Evolutionary conservation across 2,888 invertebrate genomes (phyloP), one percentile per base, ranked within the genome.

Genomic region (Coremacera marginata): DNA sequence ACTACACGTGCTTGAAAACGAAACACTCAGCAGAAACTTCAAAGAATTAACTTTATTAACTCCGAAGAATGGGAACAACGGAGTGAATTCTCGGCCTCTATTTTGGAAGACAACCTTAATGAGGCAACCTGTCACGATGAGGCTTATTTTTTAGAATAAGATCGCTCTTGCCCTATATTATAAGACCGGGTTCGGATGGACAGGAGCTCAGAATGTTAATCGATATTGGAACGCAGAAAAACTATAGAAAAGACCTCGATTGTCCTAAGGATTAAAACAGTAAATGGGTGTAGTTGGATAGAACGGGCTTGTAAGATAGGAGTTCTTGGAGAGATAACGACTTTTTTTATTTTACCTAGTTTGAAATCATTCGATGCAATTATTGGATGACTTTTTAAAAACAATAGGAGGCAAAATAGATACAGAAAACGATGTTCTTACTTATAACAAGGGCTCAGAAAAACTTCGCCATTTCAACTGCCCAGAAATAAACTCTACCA

Each of bases 181-280:
- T n/a, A 5, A 51, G n/a, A 51, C 14, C 51, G 3, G 31, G 31
- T 31, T 31, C 5, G 5, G 5, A 31, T 31, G 31, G 31, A 31
- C 31, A 31, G 31, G 31, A 31, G 31, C 31, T 31, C 5, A 31
- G 31, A n/a, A 70, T 70, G 52, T 57, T 70, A n/a, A 70, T 70
- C 16, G 70, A 70, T 55, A 55, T 52, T 16, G 70, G 55, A 14
- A 57, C 55, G 14, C 25, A 52, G 52, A 70, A 70, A n/a, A 70
- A 70, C n/a, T 55, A 52, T 34, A 55, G 52, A 4, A 70, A 31
- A 16, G 3, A 57, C 34, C 27, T 70, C n/a, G 14, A 44, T 55
- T 70, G 52, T 55, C 16, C 52, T 9, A 16, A 55, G 31, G 11
- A 37, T 62, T 27, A 70, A 70, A 55, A 80, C 79, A 11, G 76